Evolutionary conservation across 1,140 invertebrate genomes (phyloP), one percentile per base, ranked within the genome.

Genomic region (Nephila pilipes): DNA sequence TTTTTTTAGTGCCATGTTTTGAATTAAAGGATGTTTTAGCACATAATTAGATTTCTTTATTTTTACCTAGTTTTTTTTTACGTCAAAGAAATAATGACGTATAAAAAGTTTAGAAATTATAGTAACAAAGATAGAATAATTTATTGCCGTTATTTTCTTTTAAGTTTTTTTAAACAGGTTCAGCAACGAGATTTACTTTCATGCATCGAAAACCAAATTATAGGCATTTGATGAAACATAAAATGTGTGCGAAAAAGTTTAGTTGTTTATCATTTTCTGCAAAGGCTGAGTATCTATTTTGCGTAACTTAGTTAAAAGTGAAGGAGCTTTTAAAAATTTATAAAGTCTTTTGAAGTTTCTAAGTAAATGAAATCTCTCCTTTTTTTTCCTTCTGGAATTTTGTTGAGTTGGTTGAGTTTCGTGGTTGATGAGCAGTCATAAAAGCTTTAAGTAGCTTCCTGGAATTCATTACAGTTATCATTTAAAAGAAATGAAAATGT

Each of bases 11-110:
- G 29, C 54, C 55, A 5, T 85, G 83, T 85, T 85, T 85, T 85
- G 57, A 85, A 85, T 85, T 85, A 85, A 85, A 85, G 83, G 83
- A 85, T 85, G 83, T 85, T 85, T 85, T 58, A 85, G 83, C 55
- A 85, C 83, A 60, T 85, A 85, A 85, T 85, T 85, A 85, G 83
- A 85, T 85, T 85, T 85, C 55, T 85, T 85, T 85, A 60, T 36
- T 60, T 60, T 85, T 85, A 18, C 57, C 10, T 18, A 20, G 36
- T 14, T 60, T 60, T 85, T 85, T 60, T 85, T 60, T 36, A 38
- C 38, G 29, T 36, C 54, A 85, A 60, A 85, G 55, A 58, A 85
- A 85, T 60, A 75, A 75, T 75, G 54, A 85, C 57, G 83, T 58
- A 29, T 60, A 85, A 85, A 85, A 85, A 85, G 29, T 36, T 36